Conservation (phyloP, 2,888 invertebrate genomes). For the Leptopilina syphax region DNA sequence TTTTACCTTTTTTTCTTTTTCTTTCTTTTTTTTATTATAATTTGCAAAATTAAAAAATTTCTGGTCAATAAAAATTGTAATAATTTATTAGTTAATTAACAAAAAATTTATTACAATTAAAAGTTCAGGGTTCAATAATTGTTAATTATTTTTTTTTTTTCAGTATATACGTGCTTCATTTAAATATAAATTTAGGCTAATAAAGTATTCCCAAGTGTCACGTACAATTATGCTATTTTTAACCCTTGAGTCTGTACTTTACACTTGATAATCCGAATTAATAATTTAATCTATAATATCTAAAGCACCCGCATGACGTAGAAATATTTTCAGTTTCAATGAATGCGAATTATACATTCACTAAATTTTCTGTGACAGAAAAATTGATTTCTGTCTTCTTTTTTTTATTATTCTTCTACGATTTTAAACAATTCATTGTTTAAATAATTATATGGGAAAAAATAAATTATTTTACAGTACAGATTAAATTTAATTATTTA, state of each 20-base stretch:
- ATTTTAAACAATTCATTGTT: no score
- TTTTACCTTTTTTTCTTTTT: no score
- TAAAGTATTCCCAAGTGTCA: slow-evolving; percentile 6
- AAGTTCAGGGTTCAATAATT: background rate
- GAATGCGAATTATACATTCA: no score
- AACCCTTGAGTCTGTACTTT: slow-evolving; percentile 2
- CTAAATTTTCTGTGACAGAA: no score
- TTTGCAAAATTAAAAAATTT: no score
- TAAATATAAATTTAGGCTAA: background rate
- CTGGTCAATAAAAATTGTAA: background rate
- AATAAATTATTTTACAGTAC: no score
- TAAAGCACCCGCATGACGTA: background rate
- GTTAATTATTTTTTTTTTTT: background rate
- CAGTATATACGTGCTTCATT: background rate
- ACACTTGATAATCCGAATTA: background rate
- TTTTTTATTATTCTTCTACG: no score
- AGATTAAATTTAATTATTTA: no score
- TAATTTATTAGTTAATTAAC: background rate
- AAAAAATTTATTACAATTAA: background rate
- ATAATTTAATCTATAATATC: background rate
- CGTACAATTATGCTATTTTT: background rate
- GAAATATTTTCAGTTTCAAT: background rate
- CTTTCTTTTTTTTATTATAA: no score
- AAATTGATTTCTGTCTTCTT: no score
- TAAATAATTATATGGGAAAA: no score